A percentile compares a stretch with the other conserved stretches of the same genome.
Evolutionary conservation across 2,888 invertebrate genomes (phyloP).

Genomic region (Pseudanteris insignis): DNA sequence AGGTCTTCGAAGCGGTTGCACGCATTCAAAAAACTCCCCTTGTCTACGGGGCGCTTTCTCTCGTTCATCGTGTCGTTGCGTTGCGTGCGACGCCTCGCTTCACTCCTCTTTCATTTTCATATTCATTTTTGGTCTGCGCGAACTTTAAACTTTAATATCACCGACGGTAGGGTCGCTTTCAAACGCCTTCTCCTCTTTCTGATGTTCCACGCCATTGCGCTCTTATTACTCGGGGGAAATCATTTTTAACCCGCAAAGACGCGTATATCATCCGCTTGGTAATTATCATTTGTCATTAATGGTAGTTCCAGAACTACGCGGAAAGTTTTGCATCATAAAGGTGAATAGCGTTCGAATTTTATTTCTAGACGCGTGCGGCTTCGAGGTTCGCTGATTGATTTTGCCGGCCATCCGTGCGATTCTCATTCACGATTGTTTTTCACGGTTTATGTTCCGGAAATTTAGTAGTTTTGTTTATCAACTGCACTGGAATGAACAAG

Average conservation of each 20-base stretch:
- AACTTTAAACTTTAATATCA: constrained; percentile 36
- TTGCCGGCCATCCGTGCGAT: too few relatives aligned
- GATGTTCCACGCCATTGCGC: constrained; percentile 12
- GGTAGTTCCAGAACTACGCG: constrained; percentile 1
- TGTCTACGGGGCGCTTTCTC: background rate
- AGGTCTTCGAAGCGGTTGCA: constrained; percentile 27
- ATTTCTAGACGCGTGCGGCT: too few relatives aligned
- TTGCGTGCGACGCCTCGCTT: background rate
- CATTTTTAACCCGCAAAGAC: constrained; percentile 20
- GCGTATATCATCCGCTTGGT: constrained; percentile 24
- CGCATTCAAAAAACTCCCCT: constrained; percentile 14
- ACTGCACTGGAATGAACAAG: too few relatives aligned
- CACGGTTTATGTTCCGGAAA: too few relatives aligned
- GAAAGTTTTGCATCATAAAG: background rate
- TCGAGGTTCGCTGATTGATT: too few relatives aligned
- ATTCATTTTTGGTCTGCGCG: constrained; percentile 20
- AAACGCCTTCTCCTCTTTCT: constrained; percentile 19
- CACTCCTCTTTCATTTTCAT: constrained; percentile 17
- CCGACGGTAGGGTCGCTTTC: constrained; percentile 24
- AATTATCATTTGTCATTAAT: constrained; percentile 29
- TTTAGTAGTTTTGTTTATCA: too few relatives aligned
- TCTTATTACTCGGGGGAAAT: constrained; percentile 36
- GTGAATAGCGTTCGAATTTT: too few relatives aligned
- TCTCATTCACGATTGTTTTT: too few relatives aligned
- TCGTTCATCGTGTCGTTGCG: too few relatives aligned